Conservation (phyloP, 2,888 invertebrate genomes). For the Latrodectus elegans region DNA sequence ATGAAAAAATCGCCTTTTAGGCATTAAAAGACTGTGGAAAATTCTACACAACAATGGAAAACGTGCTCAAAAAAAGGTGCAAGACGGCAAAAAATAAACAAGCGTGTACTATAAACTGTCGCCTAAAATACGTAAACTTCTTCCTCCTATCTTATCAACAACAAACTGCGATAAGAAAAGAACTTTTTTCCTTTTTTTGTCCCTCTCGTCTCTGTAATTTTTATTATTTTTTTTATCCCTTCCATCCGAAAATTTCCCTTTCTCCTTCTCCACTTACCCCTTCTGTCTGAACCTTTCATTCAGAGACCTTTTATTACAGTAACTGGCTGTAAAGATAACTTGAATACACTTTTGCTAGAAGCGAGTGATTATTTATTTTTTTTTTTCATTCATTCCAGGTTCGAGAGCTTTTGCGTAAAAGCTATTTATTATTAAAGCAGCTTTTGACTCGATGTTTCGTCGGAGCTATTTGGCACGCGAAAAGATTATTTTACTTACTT, state of each 20-base stretch:
- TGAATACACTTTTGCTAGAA: constrained; percentile 56
- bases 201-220: too few relatives aligned
- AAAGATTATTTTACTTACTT: too few relatives aligned
- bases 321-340: constrained; percentile 64
- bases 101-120: constrained; percentile 23
- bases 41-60: constrained; percentile 45
- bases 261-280: constrained; percentile 19
- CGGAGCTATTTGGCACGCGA: too few relatives aligned
- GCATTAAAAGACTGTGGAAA: constrained; percentile 41
- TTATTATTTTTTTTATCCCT: not conserved
- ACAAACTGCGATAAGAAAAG: constrained; percentile 34
- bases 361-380: constrained; percentile 4
- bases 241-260: constrained; percentile 2
- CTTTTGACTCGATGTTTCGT: too few relatives aligned
- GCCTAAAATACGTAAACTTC: constrained; percentile 59
- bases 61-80: constrained; percentile 14
- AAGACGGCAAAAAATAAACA: constrained; percentile 30
- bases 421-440: too few relatives aligned
- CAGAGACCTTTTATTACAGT: constrained; percentile 56
- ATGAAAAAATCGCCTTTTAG: not conserved
- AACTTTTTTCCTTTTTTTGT: constrained; percentile 19
- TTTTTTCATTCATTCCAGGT: not conserved
- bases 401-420: not conserved
- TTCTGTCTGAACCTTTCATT: constrained; percentile 2
- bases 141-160: constrained; percentile 46